A percentile compares a stretch with the other conserved stretches of the same genome.
These are phyloP conservation scores for Amorpha juglandis DNA, from an alignment of 2,888 invertebrate genomes.

Conservation along the genomic window DNA sequence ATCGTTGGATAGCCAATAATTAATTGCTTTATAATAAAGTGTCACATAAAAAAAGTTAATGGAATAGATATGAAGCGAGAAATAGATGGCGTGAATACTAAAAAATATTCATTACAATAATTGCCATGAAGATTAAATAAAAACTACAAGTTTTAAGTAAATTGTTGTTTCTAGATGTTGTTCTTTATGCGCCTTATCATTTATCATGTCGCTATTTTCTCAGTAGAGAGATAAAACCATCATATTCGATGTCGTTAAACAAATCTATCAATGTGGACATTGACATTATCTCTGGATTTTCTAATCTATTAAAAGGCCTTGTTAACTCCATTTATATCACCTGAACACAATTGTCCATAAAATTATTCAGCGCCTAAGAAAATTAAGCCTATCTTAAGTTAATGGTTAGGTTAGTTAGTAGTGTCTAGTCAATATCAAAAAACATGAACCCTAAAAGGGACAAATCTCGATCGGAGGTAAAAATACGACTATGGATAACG, in stretches of 20 bases:
- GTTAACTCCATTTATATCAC: background rate
- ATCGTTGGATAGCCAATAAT: no score
- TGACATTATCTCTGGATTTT: slow-evolving; percentile 1
- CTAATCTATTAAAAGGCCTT: background rate
- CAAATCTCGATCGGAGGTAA: no score
- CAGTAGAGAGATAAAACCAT: background rate
- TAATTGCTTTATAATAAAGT: no score
- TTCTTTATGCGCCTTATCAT: background rate
- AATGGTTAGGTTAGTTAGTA: no score
- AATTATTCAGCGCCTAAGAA: no score
- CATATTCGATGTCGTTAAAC: background rate
- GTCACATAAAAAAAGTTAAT: no score
- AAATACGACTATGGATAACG: no score
- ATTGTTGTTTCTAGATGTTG: background rate
- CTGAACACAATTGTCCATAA: background rate
- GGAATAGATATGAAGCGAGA: background rate
- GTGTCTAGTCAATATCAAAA: no score
- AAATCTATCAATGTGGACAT: background rate
- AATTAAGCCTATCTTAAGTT: no score
- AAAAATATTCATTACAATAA: background rate
- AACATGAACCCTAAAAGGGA: no score
- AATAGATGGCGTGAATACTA: background rate
- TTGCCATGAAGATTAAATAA: background rate
- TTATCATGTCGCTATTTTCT: background rate
- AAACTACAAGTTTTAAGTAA: background rate